These are phyloP conservation scores for Condylostylus longicornis DNA, from an alignment of 1,140 invertebrate genomes.

Conservation along the genomic window DNA sequence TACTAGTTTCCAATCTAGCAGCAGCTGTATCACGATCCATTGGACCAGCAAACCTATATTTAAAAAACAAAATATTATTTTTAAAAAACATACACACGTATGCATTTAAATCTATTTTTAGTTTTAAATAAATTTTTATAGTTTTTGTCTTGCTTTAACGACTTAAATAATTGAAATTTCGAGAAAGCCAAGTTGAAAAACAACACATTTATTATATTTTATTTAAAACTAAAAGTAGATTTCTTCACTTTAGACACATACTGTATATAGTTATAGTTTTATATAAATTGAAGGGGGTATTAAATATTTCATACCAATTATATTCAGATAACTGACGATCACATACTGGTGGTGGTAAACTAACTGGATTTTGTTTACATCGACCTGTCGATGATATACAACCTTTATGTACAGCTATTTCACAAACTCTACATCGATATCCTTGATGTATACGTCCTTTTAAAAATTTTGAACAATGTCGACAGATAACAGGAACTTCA, in stretches of 20 bases:
- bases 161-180: not conserved
- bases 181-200: not conserved
- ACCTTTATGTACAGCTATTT: slow-evolving; percentile 55
- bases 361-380: slow-evolving; percentile 40
- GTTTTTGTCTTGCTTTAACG: not conserved
- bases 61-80: not conserved
- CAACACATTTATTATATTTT: not conserved
- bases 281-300: too few species aligned
- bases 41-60: slow-evolving; percentile 54
- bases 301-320: slow-evolving; percentile 19
- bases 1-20: slow-evolving; percentile 56
- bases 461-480: slow-evolving; percentile 71
- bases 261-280: too few species aligned
- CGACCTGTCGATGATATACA: slow-evolving; percentile 59
- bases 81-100: too few species aligned
- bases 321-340: slow-evolving; percentile 29
- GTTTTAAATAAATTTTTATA: not conserved
- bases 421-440: slow-evolving; percentile 60
- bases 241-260: too few species aligned
- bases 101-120: not conserved
- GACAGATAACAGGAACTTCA: slow-evolving; percentile 61
- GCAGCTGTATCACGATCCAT: slow-evolving; percentile 74
- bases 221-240: too few species aligned
- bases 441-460: slow-evolving; percentile 72
- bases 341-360: slow-evolving; percentile 36